Conservation (phyloP, 2,113 vertebrate species). For the Mesocricetus auratus region DNA sequence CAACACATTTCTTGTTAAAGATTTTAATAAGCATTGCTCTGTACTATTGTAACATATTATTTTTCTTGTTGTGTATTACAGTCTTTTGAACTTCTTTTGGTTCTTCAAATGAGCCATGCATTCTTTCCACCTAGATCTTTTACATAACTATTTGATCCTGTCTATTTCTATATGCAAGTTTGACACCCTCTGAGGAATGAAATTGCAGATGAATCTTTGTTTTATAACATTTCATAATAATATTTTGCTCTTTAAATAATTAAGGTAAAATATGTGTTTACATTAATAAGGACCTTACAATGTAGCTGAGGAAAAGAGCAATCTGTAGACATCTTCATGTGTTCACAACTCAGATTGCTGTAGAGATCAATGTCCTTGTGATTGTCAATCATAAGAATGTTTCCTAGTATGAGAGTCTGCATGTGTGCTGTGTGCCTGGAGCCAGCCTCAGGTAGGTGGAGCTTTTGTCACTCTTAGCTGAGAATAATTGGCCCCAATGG, state of each 20-base stretch:
- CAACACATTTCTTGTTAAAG: not conserved
- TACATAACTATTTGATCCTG: not conserved
- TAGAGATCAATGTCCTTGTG: not conserved
- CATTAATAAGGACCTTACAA: not conserved
- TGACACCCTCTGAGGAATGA: not conserved
- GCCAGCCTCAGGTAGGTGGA: conserved; percentile 61
- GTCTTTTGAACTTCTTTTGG: not conserved
- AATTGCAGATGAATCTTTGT: not conserved
- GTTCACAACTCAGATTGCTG: not conserved
- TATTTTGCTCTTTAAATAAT: not conserved
- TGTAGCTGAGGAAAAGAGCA: not conserved
- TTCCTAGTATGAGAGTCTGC: not conserved
- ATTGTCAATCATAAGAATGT: not conserved
- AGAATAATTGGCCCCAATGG: conserved; percentile 66
- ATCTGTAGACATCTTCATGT: conserved; percentile 3
- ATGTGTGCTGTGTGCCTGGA: conserved; percentile 27
- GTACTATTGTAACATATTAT: not conserved
- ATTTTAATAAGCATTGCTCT: not conserved
- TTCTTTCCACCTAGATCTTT: not conserved
- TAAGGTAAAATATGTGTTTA: not conserved
- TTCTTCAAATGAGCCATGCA: not conserved
- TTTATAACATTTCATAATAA: not conserved
- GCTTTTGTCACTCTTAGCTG: conserved; percentile 22
- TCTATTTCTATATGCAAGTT: not conserved
- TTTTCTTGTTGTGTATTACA: not conserved